Evolutionary conservation across 2,113 vertebrate genomes (phyloP).

Genomic region (Megaceryle torquata): DNA sequence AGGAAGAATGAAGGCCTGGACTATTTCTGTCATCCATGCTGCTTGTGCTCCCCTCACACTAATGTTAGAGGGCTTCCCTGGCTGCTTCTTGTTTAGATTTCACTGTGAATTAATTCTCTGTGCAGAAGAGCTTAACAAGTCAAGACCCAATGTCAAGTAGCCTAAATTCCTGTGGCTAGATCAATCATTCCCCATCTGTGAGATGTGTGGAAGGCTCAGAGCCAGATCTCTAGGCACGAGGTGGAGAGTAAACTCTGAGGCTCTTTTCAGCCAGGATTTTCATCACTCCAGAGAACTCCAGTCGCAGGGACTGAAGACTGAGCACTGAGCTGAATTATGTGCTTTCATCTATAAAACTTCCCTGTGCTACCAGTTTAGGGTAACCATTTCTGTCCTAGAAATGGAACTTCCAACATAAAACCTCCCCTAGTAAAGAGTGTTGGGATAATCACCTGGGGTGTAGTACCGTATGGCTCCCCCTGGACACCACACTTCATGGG

Average conservation of each 20-base stretch:
- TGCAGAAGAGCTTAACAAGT: background rate
- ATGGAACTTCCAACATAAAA: background rate
- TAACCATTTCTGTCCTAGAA: background rate
- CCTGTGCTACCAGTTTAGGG: background rate
- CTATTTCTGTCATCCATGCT: background rate
- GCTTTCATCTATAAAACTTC: background rate
- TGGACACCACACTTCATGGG: background rate
- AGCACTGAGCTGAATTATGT: background rate
- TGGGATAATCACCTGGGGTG: background rate
- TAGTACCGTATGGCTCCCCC: background rate
- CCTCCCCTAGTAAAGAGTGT: background rate
- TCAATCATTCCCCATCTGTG: background rate
- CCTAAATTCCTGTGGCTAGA: background rate
- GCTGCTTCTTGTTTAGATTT: background rate
- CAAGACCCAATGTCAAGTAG: background rate
- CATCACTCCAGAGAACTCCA: background rate
- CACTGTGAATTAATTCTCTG: background rate
- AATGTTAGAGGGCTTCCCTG: background rate
- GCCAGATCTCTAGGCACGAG: background rate
- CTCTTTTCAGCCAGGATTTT: background rate
- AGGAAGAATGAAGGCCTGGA: background rate
- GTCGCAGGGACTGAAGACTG: background rate
- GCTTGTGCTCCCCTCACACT: accelerated
- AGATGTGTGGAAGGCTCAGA: background rate
- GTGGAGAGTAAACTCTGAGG: background rate